Conservation (phyloP, 2,113 vertebrate species). For the Gobio gobio region DNA sequence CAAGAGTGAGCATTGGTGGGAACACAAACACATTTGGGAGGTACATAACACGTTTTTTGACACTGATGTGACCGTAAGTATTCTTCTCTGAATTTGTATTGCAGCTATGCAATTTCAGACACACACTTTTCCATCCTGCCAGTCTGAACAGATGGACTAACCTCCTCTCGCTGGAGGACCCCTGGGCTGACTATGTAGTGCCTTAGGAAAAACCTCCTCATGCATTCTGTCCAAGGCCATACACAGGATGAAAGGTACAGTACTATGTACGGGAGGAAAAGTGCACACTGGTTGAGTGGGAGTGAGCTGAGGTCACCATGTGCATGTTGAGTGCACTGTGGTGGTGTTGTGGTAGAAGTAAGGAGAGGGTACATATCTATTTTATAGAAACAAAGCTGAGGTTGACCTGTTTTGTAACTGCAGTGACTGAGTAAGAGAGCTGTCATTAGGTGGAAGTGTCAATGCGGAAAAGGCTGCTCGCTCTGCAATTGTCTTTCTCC, state of each 20-base stretch:
- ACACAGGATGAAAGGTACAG: conserved; percentile 29
- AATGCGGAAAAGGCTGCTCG: not conserved
- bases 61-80: not conserved
- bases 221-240: conserved; percentile 40
- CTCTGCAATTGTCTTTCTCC: not conserved
- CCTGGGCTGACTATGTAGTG: conserved; percentile 40
- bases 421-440: conserved; percentile 10
- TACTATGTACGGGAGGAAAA: not conserved
- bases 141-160: conserved; percentile 57
- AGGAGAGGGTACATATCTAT: not conserved
- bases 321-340: no score
- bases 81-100: not conserved
- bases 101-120: conserved; percentile 12
- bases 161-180: conserved; percentile 34
- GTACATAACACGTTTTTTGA: conserved; percentile 21
- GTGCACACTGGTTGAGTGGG: no score
- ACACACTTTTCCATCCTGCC: conserved; percentile 18
- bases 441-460: conserved; percentile 20
- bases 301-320: no score
- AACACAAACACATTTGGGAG: not conserved
- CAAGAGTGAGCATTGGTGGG: not conserved
- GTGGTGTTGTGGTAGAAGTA: not conserved
- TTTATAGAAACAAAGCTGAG: not conserved
- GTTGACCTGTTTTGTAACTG: not conserved
- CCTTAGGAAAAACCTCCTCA: conserved; percentile 48